These are phyloP conservation scores for Tetramorium bicarinatum DNA, from an alignment of 2,888 invertebrate species.

Conservation along the genomic window DNA sequence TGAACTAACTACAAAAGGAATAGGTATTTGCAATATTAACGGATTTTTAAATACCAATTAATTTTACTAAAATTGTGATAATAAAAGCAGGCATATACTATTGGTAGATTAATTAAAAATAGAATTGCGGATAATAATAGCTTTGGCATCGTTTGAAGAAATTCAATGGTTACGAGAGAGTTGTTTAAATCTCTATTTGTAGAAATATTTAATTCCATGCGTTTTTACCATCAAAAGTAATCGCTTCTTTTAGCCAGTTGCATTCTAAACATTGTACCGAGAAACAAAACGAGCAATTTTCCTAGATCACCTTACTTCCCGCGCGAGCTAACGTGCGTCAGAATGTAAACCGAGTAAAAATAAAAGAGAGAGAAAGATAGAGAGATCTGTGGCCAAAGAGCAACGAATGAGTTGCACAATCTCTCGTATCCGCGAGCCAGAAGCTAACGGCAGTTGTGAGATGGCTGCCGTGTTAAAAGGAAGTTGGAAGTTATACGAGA, in stretches of 20 bases:
- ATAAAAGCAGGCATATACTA: background rate
- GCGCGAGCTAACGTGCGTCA: constrained; percentile 67
- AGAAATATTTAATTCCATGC: background rate
- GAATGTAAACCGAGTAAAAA: constrained; percentile 59
- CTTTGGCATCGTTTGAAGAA: constrained; percentile 12
- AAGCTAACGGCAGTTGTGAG: constrained; percentile 80
- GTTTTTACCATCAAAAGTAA: background rate
- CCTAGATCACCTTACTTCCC: constrained; percentile 36
- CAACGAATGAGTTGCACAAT: constrained; percentile 78
- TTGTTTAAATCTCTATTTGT: background rate
- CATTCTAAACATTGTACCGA: background rate
- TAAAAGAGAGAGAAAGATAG: constrained; percentile 17
- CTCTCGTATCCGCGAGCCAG: constrained; percentile 73
- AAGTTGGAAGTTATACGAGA: constrained; percentile 55
- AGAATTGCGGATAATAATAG: constrained; percentile 39
- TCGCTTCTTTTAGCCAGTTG: background rate
- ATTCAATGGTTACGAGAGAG: background rate
- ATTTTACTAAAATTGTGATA: background rate
- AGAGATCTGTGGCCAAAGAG: constrained; percentile 79
- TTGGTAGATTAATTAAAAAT: constrained; percentile 3
- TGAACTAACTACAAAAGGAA: background rate
- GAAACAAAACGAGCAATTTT: constrained; percentile 18
- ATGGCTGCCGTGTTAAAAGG: constrained; percentile 73
- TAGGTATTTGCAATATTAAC: background rate
- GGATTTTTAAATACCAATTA: background rate